Conservation (phyloP, 1,140 invertebrate genomes). For the Zaprionus lachaisei region DNA sequence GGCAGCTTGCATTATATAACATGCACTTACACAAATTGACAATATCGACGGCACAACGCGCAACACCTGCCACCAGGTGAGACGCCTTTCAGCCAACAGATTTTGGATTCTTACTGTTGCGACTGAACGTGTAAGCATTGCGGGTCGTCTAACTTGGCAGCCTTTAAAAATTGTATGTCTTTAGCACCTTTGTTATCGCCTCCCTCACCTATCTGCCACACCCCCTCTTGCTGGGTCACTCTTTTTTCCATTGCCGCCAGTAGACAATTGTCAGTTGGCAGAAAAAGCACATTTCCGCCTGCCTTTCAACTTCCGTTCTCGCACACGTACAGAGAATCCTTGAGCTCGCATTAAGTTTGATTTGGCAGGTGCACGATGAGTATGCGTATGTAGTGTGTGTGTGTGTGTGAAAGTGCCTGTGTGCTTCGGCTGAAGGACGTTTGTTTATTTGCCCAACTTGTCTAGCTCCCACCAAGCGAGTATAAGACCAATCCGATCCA, state of each 20-base stretch:
- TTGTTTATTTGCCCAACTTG: slow-evolving; percentile 22
- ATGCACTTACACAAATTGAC: slow-evolving; percentile 78
- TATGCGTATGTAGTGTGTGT: slow-evolving; percentile 30
- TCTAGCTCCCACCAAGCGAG: not conserved
- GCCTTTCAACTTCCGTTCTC: slow-evolving; percentile 1
- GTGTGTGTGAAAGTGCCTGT: slow-evolving; percentile 25
- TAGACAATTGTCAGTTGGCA: slow-evolving; percentile 22
- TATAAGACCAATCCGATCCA: not conserved
- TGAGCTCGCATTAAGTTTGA: slow-evolving; percentile 54
- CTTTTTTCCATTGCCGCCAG: not conserved
- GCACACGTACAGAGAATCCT: slow-evolving; percentile 25
- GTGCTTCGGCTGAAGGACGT: slow-evolving; percentile 30
- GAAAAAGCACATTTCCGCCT: not conserved
- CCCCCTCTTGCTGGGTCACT: not conserved
- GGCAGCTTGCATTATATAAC: slow-evolving; percentile 68
- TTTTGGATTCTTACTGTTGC: slow-evolving; percentile 13
- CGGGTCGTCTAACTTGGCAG: slow-evolving; percentile 16
- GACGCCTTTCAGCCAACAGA: not conserved
- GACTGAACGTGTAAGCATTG: not conserved
- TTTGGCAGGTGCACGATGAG: slow-evolving; percentile 59
- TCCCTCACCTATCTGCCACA: not conserved
- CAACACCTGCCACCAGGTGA: slow-evolving; percentile 12
- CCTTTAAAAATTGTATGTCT: slow-evolving; percentile 27
- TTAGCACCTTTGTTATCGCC: not conserved
- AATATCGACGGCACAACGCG: slow-evolving; percentile 57